Base-by-base conservation (phyloP, 2,113 vertebrate species). In the Rattus norvegicus region DNA sequence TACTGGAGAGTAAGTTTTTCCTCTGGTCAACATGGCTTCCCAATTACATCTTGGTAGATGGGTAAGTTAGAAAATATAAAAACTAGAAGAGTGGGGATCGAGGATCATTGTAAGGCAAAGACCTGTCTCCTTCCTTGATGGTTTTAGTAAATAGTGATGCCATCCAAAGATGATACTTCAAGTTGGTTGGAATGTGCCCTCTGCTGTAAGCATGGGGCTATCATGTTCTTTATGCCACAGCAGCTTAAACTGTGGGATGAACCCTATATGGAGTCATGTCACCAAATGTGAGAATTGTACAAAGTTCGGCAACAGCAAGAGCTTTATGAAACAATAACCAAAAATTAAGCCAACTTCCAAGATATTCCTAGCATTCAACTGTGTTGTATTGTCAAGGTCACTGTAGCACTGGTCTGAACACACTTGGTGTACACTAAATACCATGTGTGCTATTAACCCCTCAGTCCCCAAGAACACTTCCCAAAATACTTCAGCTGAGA, bases 141-240 rank as follows among this genome's bases (percentile, higher is more conserved):
- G 63, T 90, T 95, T 92, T 28, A 95, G 33, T 90, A 43, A 72
- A 81, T 52, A 75, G 1, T 47, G 36, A 95, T 69, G 79, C 52
- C 63, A 93, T 52, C 26, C 67, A 70, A 79, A 39, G 43, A 88
- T 63, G 75, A 84, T 28, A 39, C 67, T 56, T 73, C 22, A 88
- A 88, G 4, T 19, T 59, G 24, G 7, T 88, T 76, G 49, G 92
- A 90, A 88, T 22, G 33, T 20, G 24, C 33, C n/a, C 52, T 79
- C n/a, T 89, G n/a, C 69, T 86, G 47, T 52, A 54, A 73, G 49
- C 81, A 79, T 49, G 63, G 49, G 36, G 33, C 39, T 20, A 73
- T 52, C 43, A 22, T 3, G 16, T n/a, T 36, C 83, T 7, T 70
- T 7, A 75, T 11, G 17, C n/a, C 54, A 26, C 28, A 86, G 63